A percentile compares a stretch with the other conserved stretches of the same genome.
phyloP scores from a whole-genome alignment of 1,140 invertebrate species.

The Himalopsyche phryganea region DNA sequence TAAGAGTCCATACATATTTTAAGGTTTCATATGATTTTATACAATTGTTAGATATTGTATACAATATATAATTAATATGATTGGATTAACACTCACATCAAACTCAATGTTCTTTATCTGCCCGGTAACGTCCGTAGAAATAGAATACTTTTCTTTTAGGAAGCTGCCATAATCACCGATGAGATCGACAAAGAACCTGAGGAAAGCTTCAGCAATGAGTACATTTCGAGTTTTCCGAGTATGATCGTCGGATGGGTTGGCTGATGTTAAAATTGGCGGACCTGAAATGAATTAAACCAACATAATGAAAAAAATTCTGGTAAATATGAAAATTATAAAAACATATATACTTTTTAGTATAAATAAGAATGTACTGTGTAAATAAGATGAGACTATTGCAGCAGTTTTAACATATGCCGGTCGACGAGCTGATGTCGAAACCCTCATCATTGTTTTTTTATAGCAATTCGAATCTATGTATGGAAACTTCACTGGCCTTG shows the following conservation, averaged over 20 bases:
- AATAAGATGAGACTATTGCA: too few species aligned
- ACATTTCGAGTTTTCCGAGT: conserved; percentile 54
- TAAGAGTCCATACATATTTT: too few species aligned
- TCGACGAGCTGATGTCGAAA: too few species aligned
- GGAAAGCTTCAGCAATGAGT: conserved; percentile 66
- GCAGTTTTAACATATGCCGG: too few species aligned
- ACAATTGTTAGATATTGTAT: too few species aligned
- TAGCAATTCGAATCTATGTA: too few species aligned
- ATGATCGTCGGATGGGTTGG: conserved; percentile 12
- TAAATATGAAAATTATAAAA: neutral
- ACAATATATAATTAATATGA: too few species aligned
- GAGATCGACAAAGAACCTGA: conserved; percentile 67
- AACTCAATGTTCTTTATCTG: neutral
- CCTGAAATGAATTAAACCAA: conserved; percentile 18
- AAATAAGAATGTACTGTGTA: too few species aligned
- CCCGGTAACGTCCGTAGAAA: neutral
- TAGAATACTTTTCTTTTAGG: conserved; percentile 34
- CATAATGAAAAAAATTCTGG: neutral
- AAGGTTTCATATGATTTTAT: too few species aligned
- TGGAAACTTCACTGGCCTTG: too few species aligned
- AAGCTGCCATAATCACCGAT: conserved; percentile 60
- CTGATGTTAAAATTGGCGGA: conserved; percentile 15
- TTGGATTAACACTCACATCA: too few species aligned
- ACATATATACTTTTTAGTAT: neutral
- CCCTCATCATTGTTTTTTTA: too few species aligned